Evolutionary conservation across 2,797 vertebrate species (phyloP).

Genomic region (Hapalemur alaotrensis): DNA sequence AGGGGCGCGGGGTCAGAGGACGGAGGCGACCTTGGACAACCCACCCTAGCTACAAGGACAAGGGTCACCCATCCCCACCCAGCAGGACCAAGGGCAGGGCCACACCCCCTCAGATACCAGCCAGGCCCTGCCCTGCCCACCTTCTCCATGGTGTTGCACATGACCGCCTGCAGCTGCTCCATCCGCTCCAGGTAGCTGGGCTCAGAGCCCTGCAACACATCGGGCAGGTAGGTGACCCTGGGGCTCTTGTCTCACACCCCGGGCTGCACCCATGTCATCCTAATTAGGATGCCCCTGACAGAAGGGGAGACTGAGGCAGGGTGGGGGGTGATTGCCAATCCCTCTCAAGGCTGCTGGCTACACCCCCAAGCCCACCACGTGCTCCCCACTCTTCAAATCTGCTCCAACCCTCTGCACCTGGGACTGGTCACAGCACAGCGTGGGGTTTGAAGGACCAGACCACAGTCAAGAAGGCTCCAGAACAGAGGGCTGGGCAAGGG

Average conservation of each 20-base stretch:
- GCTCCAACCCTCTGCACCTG: background rate
- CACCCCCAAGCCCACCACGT: background rate
- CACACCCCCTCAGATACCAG: no score
- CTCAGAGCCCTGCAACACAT: constrained; percentile 86
- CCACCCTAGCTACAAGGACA: background rate
- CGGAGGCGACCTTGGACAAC: background rate
- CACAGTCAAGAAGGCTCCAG: background rate
- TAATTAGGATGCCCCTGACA: background rate
- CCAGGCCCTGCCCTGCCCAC: constrained; percentile 67
- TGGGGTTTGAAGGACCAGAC: background rate
- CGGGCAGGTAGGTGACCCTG: rapidly evolving
- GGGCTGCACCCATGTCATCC: rapidly evolving
- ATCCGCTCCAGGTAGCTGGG: constrained; percentile 91
- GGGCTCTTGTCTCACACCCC: background rate
- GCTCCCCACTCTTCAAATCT: background rate
- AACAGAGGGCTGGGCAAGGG: rapidly evolving
- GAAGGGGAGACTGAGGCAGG: background rate
- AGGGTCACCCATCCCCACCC: background rate
- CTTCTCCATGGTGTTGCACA: constrained; percentile 92
- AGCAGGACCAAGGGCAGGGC: no score
- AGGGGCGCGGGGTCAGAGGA: rapidly evolving
- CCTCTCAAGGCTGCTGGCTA: background rate
- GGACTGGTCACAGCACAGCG: background rate
- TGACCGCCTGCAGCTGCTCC: constrained; percentile 86
- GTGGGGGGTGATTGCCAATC: background rate